Percentiles rank a stretch among this genome's conserved stretches.
Evolutionary conservation across 1,140 invertebrate species (phyloP).

Genomic region (Atta cephalotes): DNA sequence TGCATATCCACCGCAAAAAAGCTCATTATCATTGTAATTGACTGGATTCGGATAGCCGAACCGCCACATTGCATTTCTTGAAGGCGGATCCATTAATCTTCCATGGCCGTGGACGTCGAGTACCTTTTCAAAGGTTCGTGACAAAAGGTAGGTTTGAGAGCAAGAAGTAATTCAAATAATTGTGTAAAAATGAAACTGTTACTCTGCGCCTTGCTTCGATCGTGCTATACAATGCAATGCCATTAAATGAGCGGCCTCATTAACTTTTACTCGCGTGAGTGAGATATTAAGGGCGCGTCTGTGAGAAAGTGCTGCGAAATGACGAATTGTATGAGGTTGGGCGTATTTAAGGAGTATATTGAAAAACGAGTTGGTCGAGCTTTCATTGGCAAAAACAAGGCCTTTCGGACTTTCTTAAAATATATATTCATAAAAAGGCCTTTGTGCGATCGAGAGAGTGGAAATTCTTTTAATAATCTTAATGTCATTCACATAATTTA

Average conservation of each 20-base stretch:
- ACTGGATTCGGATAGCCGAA: conserved; percentile 96
- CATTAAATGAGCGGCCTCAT: conserved; percentile 36
- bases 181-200: conserved; percentile 5
- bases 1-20: conserved; percentile 94
- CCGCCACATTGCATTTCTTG: conserved; percentile 97
- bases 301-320: conserved; percentile 60
- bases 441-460: not conserved
- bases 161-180: not conserved
- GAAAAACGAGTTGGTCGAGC: conserved; percentile 32
- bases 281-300: conserved; percentile 55
- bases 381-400: conserved; percentile 48
- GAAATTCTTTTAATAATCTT: not conserved
- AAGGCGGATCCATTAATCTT: conserved; percentile 95
- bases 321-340: conserved; percentile 19
- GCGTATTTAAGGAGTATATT: not conserved
- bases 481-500: not conserved
- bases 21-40: conserved; percentile 97
- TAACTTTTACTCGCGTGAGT: conserved; percentile 39
- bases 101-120: conserved; percentile 89
- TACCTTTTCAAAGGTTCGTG: conserved; percentile 62
- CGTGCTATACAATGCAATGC: not conserved
- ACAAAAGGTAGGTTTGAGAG: conserved; percentile 23
- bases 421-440: conserved; percentile 17
- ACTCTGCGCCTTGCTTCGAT: not conserved
- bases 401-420: not conserved